These are phyloP conservation scores for Hozukius guyotensis DNA, from an alignment of 2,797 vertebrate species.

Conservation along the genomic window DNA sequence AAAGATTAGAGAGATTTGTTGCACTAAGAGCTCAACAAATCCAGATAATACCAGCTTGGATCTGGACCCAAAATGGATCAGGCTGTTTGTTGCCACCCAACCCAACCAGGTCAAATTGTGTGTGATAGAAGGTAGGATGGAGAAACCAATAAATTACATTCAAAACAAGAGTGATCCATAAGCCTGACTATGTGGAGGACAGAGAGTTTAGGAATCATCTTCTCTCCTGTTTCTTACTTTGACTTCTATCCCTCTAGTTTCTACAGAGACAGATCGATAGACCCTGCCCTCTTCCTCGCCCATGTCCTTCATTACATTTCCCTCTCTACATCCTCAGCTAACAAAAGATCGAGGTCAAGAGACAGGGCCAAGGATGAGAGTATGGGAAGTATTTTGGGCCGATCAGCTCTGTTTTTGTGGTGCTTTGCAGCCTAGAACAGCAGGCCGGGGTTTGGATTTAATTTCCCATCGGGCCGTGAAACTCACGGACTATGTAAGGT, in stretches of 20 bases:
- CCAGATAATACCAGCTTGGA: background rate
- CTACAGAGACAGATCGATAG: constrained; percentile 8
- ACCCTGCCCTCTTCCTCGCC: background rate
- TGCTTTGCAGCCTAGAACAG: background rate
- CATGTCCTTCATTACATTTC: background rate
- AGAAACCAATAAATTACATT: background rate
- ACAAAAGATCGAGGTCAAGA: constrained; percentile 12
- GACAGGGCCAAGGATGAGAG: background rate
- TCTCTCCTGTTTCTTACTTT: background rate
- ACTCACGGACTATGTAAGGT: background rate
- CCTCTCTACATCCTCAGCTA: background rate
- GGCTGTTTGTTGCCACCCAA: background rate
- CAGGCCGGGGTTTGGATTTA: background rate
- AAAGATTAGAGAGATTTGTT: background rate
- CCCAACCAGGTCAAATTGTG: background rate
- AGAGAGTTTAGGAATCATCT: background rate
- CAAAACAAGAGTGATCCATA: background rate
- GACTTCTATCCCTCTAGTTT: constrained; percentile 11
- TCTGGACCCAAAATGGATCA: background rate
- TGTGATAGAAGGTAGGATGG: background rate
- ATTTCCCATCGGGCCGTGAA: constrained; percentile 26
- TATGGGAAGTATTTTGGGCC: background rate
- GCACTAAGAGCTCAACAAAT: background rate
- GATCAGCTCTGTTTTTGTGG: background rate
- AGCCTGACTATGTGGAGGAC: background rate